Conservation (phyloP, 1,140 invertebrate genomes). For the Dysdera silvatica region DNA sequence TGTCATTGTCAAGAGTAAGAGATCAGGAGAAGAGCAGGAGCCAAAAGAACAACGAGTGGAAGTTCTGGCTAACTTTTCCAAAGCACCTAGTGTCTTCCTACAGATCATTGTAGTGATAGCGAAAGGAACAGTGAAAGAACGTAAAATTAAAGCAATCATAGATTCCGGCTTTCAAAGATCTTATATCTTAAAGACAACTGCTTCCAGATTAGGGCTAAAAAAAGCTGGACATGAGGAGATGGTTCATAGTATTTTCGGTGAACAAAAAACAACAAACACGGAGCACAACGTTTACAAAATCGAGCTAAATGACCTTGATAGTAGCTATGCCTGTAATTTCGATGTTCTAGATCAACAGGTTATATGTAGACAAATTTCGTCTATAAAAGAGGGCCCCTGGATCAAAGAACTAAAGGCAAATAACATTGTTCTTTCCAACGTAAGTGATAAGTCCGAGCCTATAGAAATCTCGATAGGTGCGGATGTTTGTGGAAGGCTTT, state of each 20-base stretch:
- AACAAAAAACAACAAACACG: background rate
- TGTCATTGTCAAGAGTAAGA: background rate
- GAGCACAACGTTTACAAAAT: background rate
- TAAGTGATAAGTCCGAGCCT: background rate
- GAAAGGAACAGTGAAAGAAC: too few relatives aligned
- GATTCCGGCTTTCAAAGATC: too few relatives aligned
- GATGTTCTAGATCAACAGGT: constrained; percentile 3
- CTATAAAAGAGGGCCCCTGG: background rate
- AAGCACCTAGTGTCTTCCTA: background rate
- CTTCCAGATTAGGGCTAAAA: background rate
- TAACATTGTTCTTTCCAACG: background rate
- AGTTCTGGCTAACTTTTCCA: background rate
- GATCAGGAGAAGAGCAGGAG: background rate
- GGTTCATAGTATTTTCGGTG: background rate
- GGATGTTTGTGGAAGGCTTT: background rate
- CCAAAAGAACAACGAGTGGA: background rate
- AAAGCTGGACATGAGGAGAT: background rate
- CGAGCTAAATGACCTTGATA: background rate
- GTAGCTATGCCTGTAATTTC: background rate
- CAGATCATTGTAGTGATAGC: too few relatives aligned
- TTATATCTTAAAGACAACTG: too few relatives aligned
- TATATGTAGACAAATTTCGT: constrained; percentile 1
- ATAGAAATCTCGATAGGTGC: constrained; percentile 1
- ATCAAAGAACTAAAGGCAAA: background rate
- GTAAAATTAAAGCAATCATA: too few relatives aligned